These are phyloP conservation scores for Morelia viridis DNA, from an alignment of 2,797 vertebrate genomes.

Conservation along the genomic window DNA sequence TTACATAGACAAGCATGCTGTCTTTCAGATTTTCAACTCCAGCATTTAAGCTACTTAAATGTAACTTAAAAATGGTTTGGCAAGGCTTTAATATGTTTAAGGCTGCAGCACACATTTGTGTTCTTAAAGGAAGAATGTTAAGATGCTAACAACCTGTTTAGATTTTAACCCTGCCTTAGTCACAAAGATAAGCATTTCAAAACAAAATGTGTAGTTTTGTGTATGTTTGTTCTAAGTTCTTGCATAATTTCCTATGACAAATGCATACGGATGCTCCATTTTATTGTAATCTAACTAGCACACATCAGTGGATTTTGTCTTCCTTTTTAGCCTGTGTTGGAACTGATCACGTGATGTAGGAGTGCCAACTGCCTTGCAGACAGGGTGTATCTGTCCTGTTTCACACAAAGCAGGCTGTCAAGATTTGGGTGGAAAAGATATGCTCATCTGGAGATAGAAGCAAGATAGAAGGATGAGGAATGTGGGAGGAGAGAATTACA, in stretches of 20 bases:
- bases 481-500: neutral
- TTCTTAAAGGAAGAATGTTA: neutral
- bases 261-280: neutral
- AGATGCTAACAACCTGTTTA: neutral
- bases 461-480: neutral
- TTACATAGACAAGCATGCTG: neutral
- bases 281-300: neutral
- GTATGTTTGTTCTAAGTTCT: neutral
- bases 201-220: neutral
- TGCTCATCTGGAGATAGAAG: neutral
- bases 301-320: neutral
- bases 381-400: neutral
- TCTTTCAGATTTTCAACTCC: neutral
- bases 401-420: neutral
- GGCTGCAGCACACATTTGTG: neutral
- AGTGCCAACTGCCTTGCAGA: neutral
- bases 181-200: neutral
- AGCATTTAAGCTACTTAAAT: neutral
- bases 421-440: neutral
- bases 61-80: neutral
- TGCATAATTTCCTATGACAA: neutral
- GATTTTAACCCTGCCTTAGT: neutral
- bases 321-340: neutral
- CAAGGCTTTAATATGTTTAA: constrained; percentile 19
- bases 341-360: neutral